Evolutionary conservation across 1,140 invertebrate genomes (phyloP).

Genomic region (Sycophaga agraensis): DNA sequence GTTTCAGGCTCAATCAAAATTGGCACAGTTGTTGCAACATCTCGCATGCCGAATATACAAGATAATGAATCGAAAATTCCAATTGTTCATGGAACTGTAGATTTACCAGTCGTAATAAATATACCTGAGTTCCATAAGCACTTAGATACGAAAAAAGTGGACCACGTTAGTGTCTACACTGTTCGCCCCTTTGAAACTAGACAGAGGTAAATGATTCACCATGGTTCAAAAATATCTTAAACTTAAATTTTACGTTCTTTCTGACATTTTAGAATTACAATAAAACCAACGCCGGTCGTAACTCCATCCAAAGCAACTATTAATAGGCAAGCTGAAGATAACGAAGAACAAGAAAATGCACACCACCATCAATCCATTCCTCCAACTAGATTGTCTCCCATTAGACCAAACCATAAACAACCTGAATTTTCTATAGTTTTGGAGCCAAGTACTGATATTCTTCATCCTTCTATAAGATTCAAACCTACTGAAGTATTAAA

Average conservation of each 20-base stretch:
- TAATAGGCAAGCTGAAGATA: conserved; percentile 33
- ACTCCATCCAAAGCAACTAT: conserved; percentile 43
- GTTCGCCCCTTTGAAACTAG: conserved; percentile 50
- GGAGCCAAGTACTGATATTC: conserved; percentile 45
- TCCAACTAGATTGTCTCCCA: conserved; percentile 26
- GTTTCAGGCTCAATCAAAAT: conserved; percentile 55
- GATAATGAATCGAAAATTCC: conserved; percentile 55
- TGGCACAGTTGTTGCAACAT: conserved; percentile 52
- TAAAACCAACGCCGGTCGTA: conserved; percentile 35
- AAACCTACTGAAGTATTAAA: conserved; percentile 44
- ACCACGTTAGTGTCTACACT: conserved; percentile 51
- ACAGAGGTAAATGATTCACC: conserved; percentile 39
- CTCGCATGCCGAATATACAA: conserved; percentile 51
- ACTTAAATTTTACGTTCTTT: background rate
- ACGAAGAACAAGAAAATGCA: conserved; percentile 36
- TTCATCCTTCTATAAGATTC: conserved; percentile 34
- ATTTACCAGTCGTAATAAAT: conserved; percentile 50
- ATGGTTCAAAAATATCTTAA: too few species aligned
- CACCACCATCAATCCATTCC: conserved; percentile 22
- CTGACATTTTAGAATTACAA: background rate
- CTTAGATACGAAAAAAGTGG: conserved; percentile 39
- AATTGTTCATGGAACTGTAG: conserved; percentile 54
- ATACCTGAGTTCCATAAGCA: conserved; percentile 45
- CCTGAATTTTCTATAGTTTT: conserved; percentile 42
- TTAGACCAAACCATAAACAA: conserved; percentile 38